A percentile compares a stretch with the other conserved stretches of the same genome.
phyloP scores from a whole-genome alignment of 1,140 invertebrate genomes.

The Magallana gigas region DNA sequence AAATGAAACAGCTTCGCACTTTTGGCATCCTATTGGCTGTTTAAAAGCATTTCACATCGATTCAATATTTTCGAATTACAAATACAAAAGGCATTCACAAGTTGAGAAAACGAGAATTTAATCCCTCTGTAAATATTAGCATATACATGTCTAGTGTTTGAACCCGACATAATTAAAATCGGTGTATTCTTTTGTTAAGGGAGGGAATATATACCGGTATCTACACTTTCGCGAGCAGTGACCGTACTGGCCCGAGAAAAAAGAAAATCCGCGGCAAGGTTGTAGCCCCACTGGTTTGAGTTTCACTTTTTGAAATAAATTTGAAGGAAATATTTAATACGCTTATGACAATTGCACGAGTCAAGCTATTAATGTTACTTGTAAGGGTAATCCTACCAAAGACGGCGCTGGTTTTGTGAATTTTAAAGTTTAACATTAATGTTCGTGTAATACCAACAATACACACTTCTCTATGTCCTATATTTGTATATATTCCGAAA shows the following conservation, averaged over 20 bases:
- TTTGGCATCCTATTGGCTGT: background rate
- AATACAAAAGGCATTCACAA: background rate
- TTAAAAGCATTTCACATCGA: background rate
- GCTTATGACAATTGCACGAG: background rate
- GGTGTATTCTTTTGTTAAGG: background rate
- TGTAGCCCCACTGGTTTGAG: background rate
- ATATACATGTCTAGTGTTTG: background rate
- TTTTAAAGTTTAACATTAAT: background rate
- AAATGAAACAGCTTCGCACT: background rate
- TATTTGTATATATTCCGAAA: too few relatives aligned
- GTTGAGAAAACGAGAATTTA: background rate
- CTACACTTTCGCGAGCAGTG: background rate
- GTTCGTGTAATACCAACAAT: too few relatives aligned
- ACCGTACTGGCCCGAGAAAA: background rate
- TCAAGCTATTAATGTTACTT: background rate
- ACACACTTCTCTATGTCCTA: too few relatives aligned
- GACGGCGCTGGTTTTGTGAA: background rate
- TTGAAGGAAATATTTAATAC: background rate
- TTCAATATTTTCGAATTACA: background rate
- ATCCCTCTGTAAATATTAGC: constrained; percentile 10
- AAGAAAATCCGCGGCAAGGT: background rate
- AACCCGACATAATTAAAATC: constrained; percentile 2
- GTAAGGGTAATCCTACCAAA: background rate
- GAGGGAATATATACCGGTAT: too few relatives aligned
- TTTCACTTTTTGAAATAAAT: background rate